Conservation (phyloP, 37 sponge, comb jelly and placozoan species). For the Corticium candelabrum region DNA sequence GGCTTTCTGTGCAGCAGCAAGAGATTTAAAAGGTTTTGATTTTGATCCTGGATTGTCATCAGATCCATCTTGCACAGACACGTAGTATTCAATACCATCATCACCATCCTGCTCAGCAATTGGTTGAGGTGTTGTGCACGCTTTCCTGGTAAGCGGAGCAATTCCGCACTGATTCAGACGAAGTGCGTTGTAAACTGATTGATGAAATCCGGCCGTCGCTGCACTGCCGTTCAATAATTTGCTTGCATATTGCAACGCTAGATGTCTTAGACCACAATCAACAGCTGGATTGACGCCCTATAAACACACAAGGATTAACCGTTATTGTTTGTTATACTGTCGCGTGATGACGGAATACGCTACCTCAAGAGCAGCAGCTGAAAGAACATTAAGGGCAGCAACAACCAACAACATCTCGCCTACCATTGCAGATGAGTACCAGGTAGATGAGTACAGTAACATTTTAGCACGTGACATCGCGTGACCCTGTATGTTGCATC, state of each 20-base stretch:
- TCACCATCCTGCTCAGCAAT: neutral
- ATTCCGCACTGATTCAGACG: neutral
- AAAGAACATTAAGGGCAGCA: too few relatives aligned
- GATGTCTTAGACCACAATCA: neutral
- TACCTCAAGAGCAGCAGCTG: too few relatives aligned
- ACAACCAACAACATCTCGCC: too few relatives aligned
- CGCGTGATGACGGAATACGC: too few relatives aligned
- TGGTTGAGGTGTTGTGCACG: neutral
- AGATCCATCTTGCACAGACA: constrained; percentile 2
- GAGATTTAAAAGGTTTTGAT: constrained; percentile 25
- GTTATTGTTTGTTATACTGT: too few relatives aligned
- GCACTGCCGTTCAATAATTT: neutral
- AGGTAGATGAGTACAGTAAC: too few relatives aligned
- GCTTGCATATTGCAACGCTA: neutral
- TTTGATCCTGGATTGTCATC: constrained; percentile 31
- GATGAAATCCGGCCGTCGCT: neutral
- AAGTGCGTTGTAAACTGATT: neutral
- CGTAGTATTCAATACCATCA: constrained; percentile 6
- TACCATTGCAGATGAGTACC: too few relatives aligned
- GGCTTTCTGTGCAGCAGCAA: constrained; percentile 19
- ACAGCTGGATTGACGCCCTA: neutral
- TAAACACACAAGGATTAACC: too few relatives aligned
- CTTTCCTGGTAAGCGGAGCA: too few relatives aligned
- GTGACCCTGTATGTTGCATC: too few relatives aligned
- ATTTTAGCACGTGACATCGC: too few relatives aligned